Evolutionary conservation across 2,888 invertebrate species (phyloP).

Genomic region (Andricus quercusramuli): DNA sequence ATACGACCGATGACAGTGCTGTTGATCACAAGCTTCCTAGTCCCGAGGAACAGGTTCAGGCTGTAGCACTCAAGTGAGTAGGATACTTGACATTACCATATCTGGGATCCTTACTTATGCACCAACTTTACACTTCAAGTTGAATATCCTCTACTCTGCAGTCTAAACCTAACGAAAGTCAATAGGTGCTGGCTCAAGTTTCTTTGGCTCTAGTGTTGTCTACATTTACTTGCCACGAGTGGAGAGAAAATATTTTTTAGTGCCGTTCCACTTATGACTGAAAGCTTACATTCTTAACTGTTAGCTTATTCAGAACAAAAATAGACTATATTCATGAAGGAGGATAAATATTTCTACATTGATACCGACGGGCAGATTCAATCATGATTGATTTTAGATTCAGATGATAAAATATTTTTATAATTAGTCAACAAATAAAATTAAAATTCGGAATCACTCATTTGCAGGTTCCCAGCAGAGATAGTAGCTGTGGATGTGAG

Average conservation of each 20-base stretch:
- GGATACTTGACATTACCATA: conserved; percentile 43
- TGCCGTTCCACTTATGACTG: background rate
- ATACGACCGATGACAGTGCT: conserved; percentile 83
- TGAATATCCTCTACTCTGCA: conserved; percentile 15
- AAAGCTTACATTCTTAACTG: background rate
- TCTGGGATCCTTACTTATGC: conserved; percentile 23
- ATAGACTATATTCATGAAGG: too few species aligned
- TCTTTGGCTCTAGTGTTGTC: conserved; percentile 5
- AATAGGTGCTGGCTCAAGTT: conserved; percentile 28
- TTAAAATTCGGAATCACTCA: background rate
- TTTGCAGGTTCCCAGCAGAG: conserved; percentile 90
- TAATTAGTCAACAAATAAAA: background rate
- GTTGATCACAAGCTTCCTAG: conserved; percentile 93
- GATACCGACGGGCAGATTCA: background rate
- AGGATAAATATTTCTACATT: too few species aligned
- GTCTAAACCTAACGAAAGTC: conserved; percentile 26
- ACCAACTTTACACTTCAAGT: conserved; percentile 21
- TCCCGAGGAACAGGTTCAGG: conserved; percentile 91
- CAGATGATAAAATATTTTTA: background rate
- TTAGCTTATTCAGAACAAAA: background rate
- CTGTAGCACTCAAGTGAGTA: conserved; percentile 89
- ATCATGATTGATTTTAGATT: background rate
- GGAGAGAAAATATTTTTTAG: conserved; percentile 12
- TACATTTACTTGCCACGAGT: background rate
- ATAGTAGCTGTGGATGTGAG: conserved; percentile 94